These are phyloP conservation scores for Luehdorfia chinensis DNA, from an alignment of 1,140 invertebrate species.

Conservation along the genomic window DNA sequence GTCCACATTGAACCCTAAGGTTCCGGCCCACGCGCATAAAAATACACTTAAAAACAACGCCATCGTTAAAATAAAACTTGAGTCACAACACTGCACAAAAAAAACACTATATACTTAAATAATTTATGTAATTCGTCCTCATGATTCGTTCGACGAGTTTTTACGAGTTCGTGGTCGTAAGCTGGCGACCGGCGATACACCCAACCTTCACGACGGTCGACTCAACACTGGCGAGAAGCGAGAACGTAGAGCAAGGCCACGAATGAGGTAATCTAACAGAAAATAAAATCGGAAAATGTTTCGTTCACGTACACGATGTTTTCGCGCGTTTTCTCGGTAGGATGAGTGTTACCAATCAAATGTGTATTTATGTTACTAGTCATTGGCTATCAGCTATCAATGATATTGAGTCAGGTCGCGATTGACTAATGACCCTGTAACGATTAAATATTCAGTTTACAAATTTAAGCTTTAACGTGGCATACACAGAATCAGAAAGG, in stretches of 20 bases:
- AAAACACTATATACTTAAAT: conserved; percentile 37
- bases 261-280: conserved; percentile 48
- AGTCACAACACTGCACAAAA: conserved; percentile 48
- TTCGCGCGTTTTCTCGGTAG: conserved; percentile 51
- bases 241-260: conserved; percentile 25
- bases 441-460: conserved; percentile 3
- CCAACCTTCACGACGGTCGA: conserved; percentile 29
- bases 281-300: conserved; percentile 48
- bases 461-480: background rate
- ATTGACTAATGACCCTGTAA: conserved; percentile 12
- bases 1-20: conserved; percentile 65
- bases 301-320: conserved; percentile 20
- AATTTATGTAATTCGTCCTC: conserved; percentile 64
- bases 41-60: conserved; percentile 53
- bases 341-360: conserved; percentile 23
- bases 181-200: conserved; percentile 27
- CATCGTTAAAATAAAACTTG: conserved; percentile 45
- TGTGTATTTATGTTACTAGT: conserved; percentile 24
- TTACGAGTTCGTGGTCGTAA: conserved; percentile 51
- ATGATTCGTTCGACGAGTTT: conserved; percentile 62
- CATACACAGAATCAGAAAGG: background rate
- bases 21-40: conserved; percentile 48
- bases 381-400: conserved; percentile 4
- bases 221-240: conserved; percentile 35
- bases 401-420: conserved; percentile 26